A percentile compares a stretch with the other conserved stretches of the same genome.
These are phyloP conservation scores for Phocoena phocoena DNA, from an alignment of 2,113 vertebrate species.

Conservation along the genomic window DNA sequence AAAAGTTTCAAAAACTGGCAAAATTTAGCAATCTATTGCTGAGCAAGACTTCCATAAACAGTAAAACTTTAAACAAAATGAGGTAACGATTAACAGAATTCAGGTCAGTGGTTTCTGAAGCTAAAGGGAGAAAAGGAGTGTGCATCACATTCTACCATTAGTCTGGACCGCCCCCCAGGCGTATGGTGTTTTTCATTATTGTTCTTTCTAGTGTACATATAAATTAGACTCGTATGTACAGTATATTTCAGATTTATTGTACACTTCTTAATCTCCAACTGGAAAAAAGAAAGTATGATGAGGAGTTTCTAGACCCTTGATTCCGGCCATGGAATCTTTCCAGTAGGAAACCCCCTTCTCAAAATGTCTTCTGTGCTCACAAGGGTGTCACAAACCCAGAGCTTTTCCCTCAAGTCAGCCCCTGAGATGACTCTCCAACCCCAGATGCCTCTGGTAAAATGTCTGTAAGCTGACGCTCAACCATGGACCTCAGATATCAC, in stretches of 20 bases:
- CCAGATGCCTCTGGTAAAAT: not conserved
- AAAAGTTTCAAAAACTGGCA: not conserved
- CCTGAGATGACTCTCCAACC: not conserved
- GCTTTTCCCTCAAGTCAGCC: too few relatives aligned
- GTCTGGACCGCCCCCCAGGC: not conserved
- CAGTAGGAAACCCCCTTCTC: too few relatives aligned
- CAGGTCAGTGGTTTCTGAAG: not conserved
- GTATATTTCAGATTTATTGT: not conserved
- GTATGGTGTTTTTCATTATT: not conserved
- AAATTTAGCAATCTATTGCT: not conserved
- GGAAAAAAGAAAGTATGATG: not conserved
- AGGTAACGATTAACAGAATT: not conserved
- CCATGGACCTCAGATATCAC: not conserved
- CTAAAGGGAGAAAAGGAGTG: not conserved
- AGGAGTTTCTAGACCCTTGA: not conserved
- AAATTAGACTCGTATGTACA: not conserved
- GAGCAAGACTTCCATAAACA: not conserved
- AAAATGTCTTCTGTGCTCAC: accelerated
- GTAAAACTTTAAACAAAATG: not conserved
- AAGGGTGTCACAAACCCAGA: not conserved
- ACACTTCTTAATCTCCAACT: not conserved
- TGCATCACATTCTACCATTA: not conserved
- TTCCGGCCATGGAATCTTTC: not conserved
- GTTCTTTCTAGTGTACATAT: too few relatives aligned
- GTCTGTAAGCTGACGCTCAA: not conserved